Conservation (phyloP, 2,888 invertebrate species). For the Trissoscelio sp. region DNA sequence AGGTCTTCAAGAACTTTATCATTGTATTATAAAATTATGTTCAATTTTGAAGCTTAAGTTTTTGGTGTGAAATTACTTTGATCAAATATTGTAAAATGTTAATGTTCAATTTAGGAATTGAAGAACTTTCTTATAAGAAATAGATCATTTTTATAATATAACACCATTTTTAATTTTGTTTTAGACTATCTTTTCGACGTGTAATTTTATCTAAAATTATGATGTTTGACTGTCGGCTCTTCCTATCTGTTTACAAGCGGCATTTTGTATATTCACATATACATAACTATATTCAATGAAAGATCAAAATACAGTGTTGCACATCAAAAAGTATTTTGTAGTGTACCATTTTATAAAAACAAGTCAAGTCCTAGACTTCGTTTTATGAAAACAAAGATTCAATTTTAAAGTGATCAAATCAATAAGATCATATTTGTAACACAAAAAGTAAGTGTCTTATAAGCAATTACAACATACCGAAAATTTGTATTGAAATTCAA, state of each 20-base stretch:
- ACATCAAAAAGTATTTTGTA: slow-evolving; percentile 44
- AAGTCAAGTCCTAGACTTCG: neutral
- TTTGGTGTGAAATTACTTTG: neutral
- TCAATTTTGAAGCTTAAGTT: neutral
- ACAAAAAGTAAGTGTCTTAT: slow-evolving; percentile 21
- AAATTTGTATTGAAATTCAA: neutral
- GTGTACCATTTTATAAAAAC: slow-evolving; percentile 26
- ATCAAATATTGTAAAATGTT: neutral
- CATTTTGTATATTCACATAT: slow-evolving; percentile 30
- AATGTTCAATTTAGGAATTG: neutral
- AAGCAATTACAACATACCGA: neutral
- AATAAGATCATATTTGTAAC: neutral
- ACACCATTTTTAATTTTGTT: neutral
- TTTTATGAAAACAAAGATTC: neutral
- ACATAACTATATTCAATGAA: slow-evolving; percentile 29
- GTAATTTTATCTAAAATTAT: slow-evolving; percentile 14
- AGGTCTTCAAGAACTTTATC: slow-evolving; percentile 7
- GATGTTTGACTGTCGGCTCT: slow-evolving; percentile 31
- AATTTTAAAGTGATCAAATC: neutral
- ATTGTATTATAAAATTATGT: neutral
- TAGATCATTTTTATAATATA: neutral
- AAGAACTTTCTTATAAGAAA: neutral
- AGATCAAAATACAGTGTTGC: slow-evolving; percentile 33
- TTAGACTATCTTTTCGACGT: slow-evolving; percentile 3
- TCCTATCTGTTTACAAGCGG: slow-evolving; percentile 35